A percentile compares a stretch with the other conserved stretches of the same genome.
Evolutionary conservation across 2,113 vertebrate species (phyloP).

Genomic region (Siniperca knerii): DNA sequence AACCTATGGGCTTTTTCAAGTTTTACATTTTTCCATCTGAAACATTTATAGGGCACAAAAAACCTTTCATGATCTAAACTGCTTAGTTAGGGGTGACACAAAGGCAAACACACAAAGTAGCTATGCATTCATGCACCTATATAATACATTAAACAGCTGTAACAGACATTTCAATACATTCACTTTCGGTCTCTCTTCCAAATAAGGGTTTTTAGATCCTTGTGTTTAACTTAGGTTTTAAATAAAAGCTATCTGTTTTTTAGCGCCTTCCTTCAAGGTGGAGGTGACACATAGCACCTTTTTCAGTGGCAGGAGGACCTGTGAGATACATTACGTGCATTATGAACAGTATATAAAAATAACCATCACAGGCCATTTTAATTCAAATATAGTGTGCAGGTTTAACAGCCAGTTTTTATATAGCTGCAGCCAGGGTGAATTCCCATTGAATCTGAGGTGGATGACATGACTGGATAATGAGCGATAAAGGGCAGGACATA

Average conservation of each 20-base stretch:
- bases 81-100: not conserved
- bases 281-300: not conserved
- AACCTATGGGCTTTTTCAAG: not conserved
- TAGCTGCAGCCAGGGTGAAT: not conserved
- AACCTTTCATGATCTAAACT: not conserved
- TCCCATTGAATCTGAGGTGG: not conserved
- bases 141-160: not conserved
- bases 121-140: too few relatives aligned
- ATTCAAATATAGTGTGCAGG: constrained; percentile 12
- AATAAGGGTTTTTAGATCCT: not conserved
- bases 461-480: not conserved
- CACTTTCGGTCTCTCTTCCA: not conserved
- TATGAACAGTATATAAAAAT: constrained; percentile 22
- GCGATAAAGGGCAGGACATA: constrained; percentile 1
- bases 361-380: not conserved
- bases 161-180: not conserved
- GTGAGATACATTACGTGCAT: not conserved
- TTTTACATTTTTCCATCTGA: not conserved
- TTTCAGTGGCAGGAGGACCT: not conserved
- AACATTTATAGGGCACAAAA: not conserved
- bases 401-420: not conserved
- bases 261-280: not conserved
- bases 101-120: not conserved
- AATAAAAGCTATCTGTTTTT: not conserved
- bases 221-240: not conserved